Evolutionary conservation across 2,888 invertebrate species (phyloP).

Genomic region (Leptodirus hochenwartii): DNA sequence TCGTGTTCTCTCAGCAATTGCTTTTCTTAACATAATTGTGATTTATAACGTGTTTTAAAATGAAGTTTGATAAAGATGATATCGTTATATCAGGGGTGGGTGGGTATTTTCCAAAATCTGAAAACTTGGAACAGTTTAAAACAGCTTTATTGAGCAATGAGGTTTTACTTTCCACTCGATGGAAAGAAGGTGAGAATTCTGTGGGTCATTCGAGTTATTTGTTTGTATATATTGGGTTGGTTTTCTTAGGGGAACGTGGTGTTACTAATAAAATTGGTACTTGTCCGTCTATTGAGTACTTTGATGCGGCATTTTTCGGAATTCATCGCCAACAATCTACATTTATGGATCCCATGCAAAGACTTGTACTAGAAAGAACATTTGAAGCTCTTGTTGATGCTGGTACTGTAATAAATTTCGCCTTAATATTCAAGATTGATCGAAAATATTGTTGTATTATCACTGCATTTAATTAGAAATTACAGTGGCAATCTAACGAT

Average conservation of each 20-base stretch:
- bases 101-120: constrained; percentile 38
- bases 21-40: too few relatives aligned
- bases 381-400: constrained; percentile 31
- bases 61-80: constrained; percentile 16
- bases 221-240: constrained; percentile 3
- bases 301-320: constrained; percentile 30
- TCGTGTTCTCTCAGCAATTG: too few relatives aligned
- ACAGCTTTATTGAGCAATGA: constrained; percentile 30
- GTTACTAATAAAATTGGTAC: constrained; percentile 23
- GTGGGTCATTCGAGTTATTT: neutral
- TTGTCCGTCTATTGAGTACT: constrained; percentile 21
- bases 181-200: constrained; percentile 23
- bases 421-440: too few relatives aligned
- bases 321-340: constrained; percentile 28
- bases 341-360: constrained; percentile 30
- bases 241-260: constrained; percentile 20
- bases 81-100: constrained; percentile 32
- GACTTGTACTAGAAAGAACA: constrained; percentile 26
- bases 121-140: constrained; percentile 37
- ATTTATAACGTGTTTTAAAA: too few relatives aligned
- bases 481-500: too few relatives aligned
- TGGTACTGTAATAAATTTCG: constrained; percentile 24
- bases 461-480: too few relatives aligned
- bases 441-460: too few relatives aligned
- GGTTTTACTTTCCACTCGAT: constrained; percentile 18